These are phyloP conservation scores for Peromyscus maniculatus DNA, from an alignment of 2,113 vertebrate genomes.

Conservation along the genomic window DNA sequence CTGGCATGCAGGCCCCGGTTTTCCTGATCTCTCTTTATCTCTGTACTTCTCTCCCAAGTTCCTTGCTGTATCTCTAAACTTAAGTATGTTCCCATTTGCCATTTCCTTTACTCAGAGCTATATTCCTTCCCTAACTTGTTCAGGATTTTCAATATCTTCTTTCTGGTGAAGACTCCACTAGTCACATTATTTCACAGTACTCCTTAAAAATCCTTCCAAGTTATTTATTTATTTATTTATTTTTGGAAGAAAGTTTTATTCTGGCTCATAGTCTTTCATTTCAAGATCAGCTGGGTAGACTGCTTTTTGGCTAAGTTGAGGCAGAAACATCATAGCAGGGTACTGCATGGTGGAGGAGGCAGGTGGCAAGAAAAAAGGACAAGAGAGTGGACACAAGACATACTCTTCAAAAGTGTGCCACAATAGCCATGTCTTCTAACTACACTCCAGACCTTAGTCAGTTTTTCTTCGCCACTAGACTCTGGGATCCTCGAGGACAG, in stretches of 20 bases:
- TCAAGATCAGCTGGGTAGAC: background rate
- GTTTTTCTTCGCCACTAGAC: background rate
- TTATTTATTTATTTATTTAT: conserved; percentile 20
- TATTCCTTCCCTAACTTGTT: background rate
- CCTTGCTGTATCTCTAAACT: background rate
- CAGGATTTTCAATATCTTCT: background rate
- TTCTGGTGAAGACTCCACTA: background rate
- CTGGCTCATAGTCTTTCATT: background rate
- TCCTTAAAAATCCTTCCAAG: background rate
- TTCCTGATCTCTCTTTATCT: background rate
- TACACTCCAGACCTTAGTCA: no score
- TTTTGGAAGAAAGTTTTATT: background rate
- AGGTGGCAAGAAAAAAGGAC: background rate
- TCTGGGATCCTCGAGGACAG: background rate
- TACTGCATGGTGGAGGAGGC: background rate
- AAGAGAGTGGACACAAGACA: background rate
- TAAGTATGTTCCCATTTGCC: background rate
- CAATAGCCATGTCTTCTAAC: no score
- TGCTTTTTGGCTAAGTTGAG: background rate
- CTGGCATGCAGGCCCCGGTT: background rate
- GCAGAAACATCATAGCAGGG: background rate
- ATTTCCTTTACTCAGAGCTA: background rate
- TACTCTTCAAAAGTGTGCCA: background rate
- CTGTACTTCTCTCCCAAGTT: background rate
- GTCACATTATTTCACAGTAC: background rate